Percentiles rank a stretch among this genome's conserved stretches.
Evolutionary conservation across 1,140 invertebrate species (phyloP).

Genomic region (Lucilia cuprina): DNA sequence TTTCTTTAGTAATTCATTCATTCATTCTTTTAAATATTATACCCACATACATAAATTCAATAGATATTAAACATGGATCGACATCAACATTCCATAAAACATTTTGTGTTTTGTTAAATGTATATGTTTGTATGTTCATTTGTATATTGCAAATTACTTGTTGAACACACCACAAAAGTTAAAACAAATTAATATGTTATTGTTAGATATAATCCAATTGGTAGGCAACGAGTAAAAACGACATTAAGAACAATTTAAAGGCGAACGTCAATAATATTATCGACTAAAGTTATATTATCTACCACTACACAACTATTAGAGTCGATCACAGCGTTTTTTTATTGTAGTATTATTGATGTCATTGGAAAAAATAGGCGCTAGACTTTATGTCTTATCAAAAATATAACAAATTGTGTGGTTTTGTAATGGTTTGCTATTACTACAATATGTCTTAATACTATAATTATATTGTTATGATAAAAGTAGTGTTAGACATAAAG

Average conservation of each 20-base stretch:
- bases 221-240: not conserved
- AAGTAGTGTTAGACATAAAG: not conserved
- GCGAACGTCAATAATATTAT: not conserved
- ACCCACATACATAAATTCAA: not conserved
- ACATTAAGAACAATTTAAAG: not conserved
- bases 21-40: not conserved
- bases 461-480: not conserved
- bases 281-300: not conserved
- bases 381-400: slow-evolving; percentile 18
- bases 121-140: too few species aligned
- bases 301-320: not conserved
- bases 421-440: not conserved
- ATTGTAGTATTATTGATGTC: not conserved
- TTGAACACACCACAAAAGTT: not conserved
- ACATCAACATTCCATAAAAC: not conserved
- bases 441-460: not conserved
- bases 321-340: not conserved
- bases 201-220: not conserved
- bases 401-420: not conserved
- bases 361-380: not conserved
- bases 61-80: not conserved
- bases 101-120: too few species aligned
- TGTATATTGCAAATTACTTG: not conserved
- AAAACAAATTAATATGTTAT: not conserved
- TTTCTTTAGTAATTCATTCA: not conserved